These are phyloP conservation scores for Andrena flavipes DNA, from an alignment of 2,888 invertebrate genomes.

Conservation along the genomic window DNA sequence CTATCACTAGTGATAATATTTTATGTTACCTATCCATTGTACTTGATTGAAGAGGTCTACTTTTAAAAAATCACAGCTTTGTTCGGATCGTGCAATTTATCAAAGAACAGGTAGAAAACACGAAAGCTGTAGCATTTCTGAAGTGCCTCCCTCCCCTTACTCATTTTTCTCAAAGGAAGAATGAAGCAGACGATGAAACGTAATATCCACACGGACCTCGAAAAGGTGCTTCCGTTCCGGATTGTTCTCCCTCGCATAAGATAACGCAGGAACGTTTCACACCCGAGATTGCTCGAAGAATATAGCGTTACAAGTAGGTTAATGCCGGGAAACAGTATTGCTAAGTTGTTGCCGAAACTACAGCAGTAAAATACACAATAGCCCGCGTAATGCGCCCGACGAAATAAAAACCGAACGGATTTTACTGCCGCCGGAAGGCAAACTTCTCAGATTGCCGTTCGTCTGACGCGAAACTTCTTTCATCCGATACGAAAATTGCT, in stretches of 20 bases:
- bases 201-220: not conserved
- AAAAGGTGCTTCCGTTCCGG: not conserved
- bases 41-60: too few species aligned
- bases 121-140: too few species aligned
- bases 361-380: conserved; percentile 33
- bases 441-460: conserved; percentile 17
- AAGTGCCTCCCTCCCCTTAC: too few species aligned
- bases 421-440: conserved; percentile 15
- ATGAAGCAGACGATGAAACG: not conserved
- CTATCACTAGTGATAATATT: too few species aligned
- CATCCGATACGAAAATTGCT: not conserved
- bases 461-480: not conserved
- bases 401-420: conserved; percentile 32
- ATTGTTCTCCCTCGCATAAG: conserved; percentile 26
- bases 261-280: conserved; percentile 28
- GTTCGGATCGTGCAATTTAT: too few species aligned
- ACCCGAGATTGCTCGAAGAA: conserved; percentile 14
- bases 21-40: too few species aligned
- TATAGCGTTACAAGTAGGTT: conserved; percentile 40
- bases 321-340: conserved; percentile 39
- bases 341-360: conserved; percentile 46
- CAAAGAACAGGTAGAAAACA: too few species aligned
- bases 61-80: too few species aligned
- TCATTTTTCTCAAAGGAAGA: too few species aligned
- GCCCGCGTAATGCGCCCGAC: conserved; percentile 2